Evolutionary conservation across 2,888 invertebrate genomes (phyloP).

Genomic region (Zonitis immaculata): DNA sequence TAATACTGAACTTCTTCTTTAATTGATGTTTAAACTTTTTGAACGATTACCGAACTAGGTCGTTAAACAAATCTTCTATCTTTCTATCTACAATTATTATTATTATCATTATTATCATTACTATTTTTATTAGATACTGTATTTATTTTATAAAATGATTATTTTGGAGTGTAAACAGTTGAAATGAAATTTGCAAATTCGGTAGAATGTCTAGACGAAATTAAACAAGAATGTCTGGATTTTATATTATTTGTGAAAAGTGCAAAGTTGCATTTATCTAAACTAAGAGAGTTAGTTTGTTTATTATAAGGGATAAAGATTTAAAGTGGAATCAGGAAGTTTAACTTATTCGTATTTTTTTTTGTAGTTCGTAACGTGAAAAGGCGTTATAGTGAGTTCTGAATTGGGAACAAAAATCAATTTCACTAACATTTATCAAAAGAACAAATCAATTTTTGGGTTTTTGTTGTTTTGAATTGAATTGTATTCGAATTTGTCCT

Average conservation of each 20-base stretch:
- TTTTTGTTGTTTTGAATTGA: too few species aligned
- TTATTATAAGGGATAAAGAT: too few species aligned
- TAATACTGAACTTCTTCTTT: conserved; percentile 13
- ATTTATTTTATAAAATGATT: too few species aligned
- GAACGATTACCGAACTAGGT: conserved; percentile 9
- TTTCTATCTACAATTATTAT: neutral
- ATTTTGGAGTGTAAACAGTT: neutral
- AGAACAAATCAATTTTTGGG: too few species aligned
- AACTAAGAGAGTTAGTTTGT: conserved; percentile 7
- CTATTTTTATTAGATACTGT: too few species aligned
- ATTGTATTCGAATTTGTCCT: conserved; percentile 6
- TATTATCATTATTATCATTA: neutral
- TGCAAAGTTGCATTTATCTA: conserved; percentile 11
- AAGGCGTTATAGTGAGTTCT: too few species aligned
- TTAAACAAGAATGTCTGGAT: neutral
- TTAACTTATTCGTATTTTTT: too few species aligned
- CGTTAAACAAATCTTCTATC: neutral
- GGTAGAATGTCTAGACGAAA: neutral
- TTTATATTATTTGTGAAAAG: conserved; percentile 11
- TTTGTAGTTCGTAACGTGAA: too few species aligned
- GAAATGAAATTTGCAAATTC: neutral
- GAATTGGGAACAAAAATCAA: too few species aligned
- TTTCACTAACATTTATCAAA: too few species aligned
- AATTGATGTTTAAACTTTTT: conserved; percentile 16
- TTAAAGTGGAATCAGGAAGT: too few species aligned